These are phyloP conservation scores for Brenthis hecate DNA, from an alignment of 2,888 invertebrate genomes.

Conservation along the genomic window DNA sequence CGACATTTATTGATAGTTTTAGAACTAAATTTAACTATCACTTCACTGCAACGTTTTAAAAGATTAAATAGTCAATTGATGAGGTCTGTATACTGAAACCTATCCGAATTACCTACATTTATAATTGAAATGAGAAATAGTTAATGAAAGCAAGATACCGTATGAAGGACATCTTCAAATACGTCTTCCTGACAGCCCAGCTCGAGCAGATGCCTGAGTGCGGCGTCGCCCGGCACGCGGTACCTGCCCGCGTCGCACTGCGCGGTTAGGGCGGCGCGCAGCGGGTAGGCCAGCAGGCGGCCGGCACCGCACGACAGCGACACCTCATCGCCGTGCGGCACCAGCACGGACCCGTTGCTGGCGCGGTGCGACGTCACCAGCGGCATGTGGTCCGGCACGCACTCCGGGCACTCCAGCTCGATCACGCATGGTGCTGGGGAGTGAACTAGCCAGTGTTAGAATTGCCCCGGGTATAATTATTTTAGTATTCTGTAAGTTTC, in stretches of 20 bases:
- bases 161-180: constrained; percentile 71
- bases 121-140: neutral
- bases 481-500: no score
- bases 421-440: constrained; percentile 59
- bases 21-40: no score
- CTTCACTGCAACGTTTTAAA: no score
- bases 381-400: constrained; percentile 75
- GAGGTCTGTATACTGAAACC: no score
- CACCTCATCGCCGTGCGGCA: constrained; percentile 56
- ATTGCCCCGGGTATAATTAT: no score
- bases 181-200: constrained; percentile 74
- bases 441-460: neutral
- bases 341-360: constrained; percentile 47
- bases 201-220: constrained; percentile 60
- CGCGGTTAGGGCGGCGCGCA: constrained; percentile 47
- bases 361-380: constrained; percentile 65
- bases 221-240: constrained; percentile 52
- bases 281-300: constrained; percentile 63
- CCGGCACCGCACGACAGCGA: constrained; percentile 64
- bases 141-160: constrained; percentile 45
- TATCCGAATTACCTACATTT: no score
- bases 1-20: no score
- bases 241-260: constrained; percentile 62
- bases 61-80: no score
- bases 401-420: constrained; percentile 69